Conservation (phyloP, 2,113 vertebrate species). For the Seriola quinqueradiata region DNA sequence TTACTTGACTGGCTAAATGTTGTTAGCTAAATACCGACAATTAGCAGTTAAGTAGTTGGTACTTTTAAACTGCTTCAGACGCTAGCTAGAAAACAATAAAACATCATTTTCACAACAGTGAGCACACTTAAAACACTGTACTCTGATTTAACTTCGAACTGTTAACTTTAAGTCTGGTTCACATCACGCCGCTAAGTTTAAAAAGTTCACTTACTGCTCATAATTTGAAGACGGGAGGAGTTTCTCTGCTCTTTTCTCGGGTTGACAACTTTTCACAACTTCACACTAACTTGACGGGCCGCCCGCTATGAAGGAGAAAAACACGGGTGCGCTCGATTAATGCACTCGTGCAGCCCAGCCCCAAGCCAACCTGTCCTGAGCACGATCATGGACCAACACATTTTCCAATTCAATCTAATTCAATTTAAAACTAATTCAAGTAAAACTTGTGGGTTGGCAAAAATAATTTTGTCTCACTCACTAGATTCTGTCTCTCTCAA, state of each 20-base stretch:
- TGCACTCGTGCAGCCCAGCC: fast-evolving
- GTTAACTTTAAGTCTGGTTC: constrained; percentile 9
- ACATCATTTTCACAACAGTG: neutral
- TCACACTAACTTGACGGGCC: constrained; percentile 84
- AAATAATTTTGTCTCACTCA: too few relatives aligned
- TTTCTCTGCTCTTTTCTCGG: constrained; percentile 83
- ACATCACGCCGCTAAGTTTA: constrained; percentile 47
- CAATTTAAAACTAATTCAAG: too few relatives aligned
- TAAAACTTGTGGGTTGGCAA: too few relatives aligned
- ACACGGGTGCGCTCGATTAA: constrained; percentile 51
- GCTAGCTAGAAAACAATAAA: constrained; percentile 22
- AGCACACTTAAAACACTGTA: neutral
- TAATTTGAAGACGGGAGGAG: constrained; percentile 86
- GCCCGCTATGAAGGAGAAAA: constrained; percentile 66
- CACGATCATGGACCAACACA: neutral
- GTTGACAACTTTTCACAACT: constrained; percentile 86
- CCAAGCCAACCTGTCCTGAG: too few relatives aligned
- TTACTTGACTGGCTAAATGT: constrained; percentile 44
- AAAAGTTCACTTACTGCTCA: constrained; percentile 88
- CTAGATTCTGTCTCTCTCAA: too few relatives aligned
- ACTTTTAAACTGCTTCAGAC: constrained; percentile 62
- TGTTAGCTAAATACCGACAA: constrained; percentile 63
- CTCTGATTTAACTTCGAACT: neutral
- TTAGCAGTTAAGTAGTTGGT: constrained; percentile 57
- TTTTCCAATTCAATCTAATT: too few relatives aligned